Evolutionary conservation across 2,113 vertebrate species (phyloP).

Genomic region (Indicator maculatus): DNA sequence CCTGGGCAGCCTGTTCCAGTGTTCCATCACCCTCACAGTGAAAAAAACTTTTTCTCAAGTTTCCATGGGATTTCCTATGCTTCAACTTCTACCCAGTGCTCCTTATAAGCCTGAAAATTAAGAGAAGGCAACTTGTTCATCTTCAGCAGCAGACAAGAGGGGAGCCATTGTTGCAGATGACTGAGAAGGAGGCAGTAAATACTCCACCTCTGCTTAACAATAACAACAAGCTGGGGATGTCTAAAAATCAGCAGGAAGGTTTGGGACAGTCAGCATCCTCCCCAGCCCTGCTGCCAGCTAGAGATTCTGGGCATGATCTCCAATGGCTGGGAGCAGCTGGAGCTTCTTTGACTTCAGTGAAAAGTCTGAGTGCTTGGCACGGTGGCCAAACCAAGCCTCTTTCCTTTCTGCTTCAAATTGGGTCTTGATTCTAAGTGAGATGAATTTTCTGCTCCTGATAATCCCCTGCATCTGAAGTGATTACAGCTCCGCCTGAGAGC

Average conservation of each 20-base stretch:
- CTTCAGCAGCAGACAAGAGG: not conserved
- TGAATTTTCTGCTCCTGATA: conserved; percentile 65
- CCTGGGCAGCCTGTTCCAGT: too few relatives aligned
- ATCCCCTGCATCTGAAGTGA: conserved; percentile 72
- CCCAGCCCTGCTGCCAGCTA: not conserved
- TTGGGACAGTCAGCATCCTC: conserved; percentile 42
- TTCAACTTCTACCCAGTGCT: too few relatives aligned
- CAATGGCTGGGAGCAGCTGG: conserved; percentile 56
- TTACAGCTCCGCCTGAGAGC: conserved; percentile 65
- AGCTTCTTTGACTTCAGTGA: conserved; percentile 61
- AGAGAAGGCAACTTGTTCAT: not conserved
- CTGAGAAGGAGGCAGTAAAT: conserved; percentile 46
- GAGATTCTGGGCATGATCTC: conserved; percentile 54
- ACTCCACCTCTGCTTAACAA: conserved; percentile 53
- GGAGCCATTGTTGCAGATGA: conserved; percentile 8
- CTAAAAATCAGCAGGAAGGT: conserved; percentile 49
- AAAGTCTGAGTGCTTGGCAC: conserved; percentile 65
- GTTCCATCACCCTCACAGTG: too few relatives aligned
- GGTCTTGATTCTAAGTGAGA: conserved; percentile 69
- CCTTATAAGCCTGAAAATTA: not conserved
- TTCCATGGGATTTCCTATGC: too few relatives aligned
- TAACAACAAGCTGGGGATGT: conserved; percentile 31
- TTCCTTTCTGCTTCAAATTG: conserved; percentile 65
- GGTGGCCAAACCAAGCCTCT: conserved; percentile 58
- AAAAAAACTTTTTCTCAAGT: too few relatives aligned